Evolutionary conservation across 2,113 vertebrate species (phyloP), one percentile per base, ranked within the genome.

Genomic region (Amphiprion percula): DNA sequence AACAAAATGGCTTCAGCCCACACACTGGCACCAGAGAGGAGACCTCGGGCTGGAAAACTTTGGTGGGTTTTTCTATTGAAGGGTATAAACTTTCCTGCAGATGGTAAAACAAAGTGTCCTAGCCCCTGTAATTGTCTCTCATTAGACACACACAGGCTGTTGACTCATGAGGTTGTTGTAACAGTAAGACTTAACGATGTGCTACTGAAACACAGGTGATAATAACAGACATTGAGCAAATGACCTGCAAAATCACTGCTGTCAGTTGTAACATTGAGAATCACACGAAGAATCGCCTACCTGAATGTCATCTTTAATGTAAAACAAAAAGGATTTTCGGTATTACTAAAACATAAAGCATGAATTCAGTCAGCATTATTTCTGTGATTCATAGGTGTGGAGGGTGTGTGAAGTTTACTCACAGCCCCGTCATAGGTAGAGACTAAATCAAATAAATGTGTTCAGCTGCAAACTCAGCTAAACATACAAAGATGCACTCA

Each of bases 81-180:
- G 82, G 80, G 70, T 68, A 69, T 61, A 75, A 85, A 84, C 77
- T 87, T 81, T 81, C 68, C 14, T 78, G 78, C 70, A 89, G 75
- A 91, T 84, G 87, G 84, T 82, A 91, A 94, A 90, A 81, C 78
- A 75, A 89, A 83, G 80, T 64, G 44, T 53, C 63, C 23, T 76
- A 68, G 64, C 83, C 85, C 76, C 87, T 93, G 74, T 92, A 90
- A 93, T 94, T 94, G 90, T 88, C 87, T 86, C 70, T 77, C 68
- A 79, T 89, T 80, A 79, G 37, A 79, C 52, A 74, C 75, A 78
- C 82, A 72, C 37, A 75, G 59, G 65, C 74, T 56, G 59, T 39
- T 91, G 83, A 90, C 83, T 92, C 88, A 87, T 41, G 3, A 70
- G 80, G 63, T 65, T 68, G 28, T n/a, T 47, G 77, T 68, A 78